Conservation (phyloP, 2,113 vertebrate genomes). For the Illadopsis cleaveri region DNA sequence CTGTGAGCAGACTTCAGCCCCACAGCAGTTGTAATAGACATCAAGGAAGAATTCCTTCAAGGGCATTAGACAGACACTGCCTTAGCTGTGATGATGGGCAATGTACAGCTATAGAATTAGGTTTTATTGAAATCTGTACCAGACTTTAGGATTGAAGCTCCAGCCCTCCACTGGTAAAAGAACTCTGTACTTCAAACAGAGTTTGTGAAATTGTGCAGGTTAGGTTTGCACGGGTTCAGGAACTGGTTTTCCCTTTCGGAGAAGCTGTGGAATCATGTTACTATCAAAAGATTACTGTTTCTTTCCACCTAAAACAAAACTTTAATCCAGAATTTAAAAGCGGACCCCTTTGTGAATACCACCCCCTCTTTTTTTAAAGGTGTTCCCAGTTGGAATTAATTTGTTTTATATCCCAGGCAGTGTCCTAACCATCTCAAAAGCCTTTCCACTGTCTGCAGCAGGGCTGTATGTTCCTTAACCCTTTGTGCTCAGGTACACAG, state of each 20-base stretch:
- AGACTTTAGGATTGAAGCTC: background rate
- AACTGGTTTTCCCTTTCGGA: background rate
- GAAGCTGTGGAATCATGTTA: background rate
- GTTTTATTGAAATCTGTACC: background rate
- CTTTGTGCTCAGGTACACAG: slow-evolving; percentile 87
- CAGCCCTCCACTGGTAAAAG: background rate
- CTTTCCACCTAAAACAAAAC: background rate
- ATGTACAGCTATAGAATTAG: background rate
- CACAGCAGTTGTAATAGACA: background rate
- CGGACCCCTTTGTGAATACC: background rate
- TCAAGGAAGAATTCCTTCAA: background rate
- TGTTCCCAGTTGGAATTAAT: background rate
- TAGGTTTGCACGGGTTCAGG: background rate
- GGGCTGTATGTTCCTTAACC: slow-evolving; percentile 74
- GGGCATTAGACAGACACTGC: background rate
- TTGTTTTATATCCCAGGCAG: background rate
- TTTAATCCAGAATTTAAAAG: background rate
- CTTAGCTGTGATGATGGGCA: background rate
- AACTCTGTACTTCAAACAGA: background rate
- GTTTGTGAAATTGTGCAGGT: background rate
- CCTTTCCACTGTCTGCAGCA: background rate
- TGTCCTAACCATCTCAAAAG: background rate
- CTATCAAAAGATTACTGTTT: background rate
- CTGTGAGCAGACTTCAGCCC: background rate
- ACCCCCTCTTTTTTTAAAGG: background rate